Conservation (phyloP, 2,888 invertebrate genomes). For the Rhabditoides inermis region DNA sequence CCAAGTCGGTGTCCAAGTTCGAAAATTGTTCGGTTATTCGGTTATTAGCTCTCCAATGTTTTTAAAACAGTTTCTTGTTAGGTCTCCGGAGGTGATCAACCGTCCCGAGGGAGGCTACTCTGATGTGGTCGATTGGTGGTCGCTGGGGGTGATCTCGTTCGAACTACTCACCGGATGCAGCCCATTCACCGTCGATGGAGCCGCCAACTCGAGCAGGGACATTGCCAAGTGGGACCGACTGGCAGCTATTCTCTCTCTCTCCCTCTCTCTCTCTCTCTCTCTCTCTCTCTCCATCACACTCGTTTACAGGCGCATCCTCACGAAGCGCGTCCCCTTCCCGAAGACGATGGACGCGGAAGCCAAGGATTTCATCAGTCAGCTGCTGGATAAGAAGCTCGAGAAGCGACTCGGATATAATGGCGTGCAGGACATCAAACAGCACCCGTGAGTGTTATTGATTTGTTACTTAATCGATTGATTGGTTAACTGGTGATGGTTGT, state of each 20-base stretch:
- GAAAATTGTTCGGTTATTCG: no score
- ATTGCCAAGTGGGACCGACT: constrained; percentile 65
- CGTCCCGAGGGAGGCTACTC: constrained; percentile 36
- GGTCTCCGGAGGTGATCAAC: constrained; percentile 37
- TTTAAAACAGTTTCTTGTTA: constrained; percentile 7
- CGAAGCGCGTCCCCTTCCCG: constrained; percentile 81
- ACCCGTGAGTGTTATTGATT: no score
- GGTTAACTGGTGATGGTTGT: no score
- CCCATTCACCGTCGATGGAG: constrained; percentile 90
- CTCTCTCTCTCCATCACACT: no score
- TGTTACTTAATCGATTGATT: no score
- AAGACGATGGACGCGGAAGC: constrained; percentile 67
- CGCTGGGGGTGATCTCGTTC: constrained; percentile 82
- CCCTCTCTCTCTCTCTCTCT: no score
- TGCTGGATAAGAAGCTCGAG: constrained; percentile 81
- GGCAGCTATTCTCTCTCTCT: neutral
- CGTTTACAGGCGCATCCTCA: constrained; percentile 68
- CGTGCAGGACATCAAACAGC: constrained; percentile 77
- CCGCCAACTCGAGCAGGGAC: constrained; percentile 84
- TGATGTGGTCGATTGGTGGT: constrained; percentile 93
- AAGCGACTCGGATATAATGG: constrained; percentile 79
- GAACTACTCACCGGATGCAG: constrained; percentile 91
- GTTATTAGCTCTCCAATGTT: no score
- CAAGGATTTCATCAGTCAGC: constrained; percentile 70
- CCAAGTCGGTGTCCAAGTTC: no score